These are phyloP conservation scores for Malthinus seriepunctatus DNA, from an alignment of 2,888 invertebrate genomes.

Conservation along the genomic window DNA sequence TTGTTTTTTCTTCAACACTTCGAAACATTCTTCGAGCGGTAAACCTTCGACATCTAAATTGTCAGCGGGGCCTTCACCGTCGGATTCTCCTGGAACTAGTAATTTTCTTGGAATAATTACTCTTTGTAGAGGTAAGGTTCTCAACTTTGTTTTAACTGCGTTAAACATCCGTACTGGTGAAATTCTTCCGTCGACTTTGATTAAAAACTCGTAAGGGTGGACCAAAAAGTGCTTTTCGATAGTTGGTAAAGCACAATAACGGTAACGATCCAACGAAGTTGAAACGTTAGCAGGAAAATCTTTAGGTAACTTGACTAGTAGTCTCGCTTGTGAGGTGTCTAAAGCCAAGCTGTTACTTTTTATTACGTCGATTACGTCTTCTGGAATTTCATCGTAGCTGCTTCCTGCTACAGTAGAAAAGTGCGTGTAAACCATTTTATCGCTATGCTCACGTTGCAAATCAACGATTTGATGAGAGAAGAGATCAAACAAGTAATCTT, in stretches of 20 bases:
- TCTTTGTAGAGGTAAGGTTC: conserved; percentile 47
- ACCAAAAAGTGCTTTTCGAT: conserved; percentile 59
- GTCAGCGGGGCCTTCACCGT: conserved; percentile 37
- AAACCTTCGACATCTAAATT: conserved; percentile 34
- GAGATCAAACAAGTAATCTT: conserved; percentile 46
- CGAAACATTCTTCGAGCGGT: conserved; percentile 47
- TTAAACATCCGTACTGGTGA: conserved; percentile 57
- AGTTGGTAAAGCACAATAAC: conserved; percentile 52
- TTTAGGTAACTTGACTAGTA: conserved; percentile 56
- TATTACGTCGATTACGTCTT: conserved; percentile 41
- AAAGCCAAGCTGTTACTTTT: conserved; percentile 26
- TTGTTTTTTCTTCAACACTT: conserved; percentile 41
- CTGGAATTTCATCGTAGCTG: conserved; percentile 42
- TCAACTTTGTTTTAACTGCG: conserved; percentile 55
- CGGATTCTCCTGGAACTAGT: conserved; percentile 26
- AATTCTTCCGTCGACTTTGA: conserved; percentile 63
- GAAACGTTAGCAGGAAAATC: conserved; percentile 55
- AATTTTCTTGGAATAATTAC: conserved; percentile 49
- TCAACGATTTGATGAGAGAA: conserved; percentile 42
- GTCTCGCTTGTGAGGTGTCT: conserved; percentile 49
- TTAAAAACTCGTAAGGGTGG: conserved; percentile 59
- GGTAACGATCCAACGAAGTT: conserved; percentile 59
- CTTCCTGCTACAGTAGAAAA: conserved; percentile 45
- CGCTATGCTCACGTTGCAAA: conserved; percentile 36
- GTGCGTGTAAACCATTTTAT: conserved; percentile 53